phyloP scores from a whole-genome alignment of 1,140 invertebrate species.

The Luehdorfia chinensis region DNA sequence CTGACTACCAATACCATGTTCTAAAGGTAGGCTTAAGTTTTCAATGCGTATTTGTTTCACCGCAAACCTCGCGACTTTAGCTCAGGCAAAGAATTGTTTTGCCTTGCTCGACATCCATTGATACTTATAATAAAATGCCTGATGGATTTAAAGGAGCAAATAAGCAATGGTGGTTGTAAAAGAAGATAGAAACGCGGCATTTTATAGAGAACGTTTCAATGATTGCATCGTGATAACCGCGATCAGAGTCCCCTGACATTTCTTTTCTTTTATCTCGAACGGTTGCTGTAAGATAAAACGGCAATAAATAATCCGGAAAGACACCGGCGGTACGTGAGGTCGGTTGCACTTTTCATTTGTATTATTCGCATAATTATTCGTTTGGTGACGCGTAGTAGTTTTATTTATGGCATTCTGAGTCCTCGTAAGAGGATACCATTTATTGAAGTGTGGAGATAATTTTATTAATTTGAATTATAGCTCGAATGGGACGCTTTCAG shows the following conservation, averaged over 20 bases:
- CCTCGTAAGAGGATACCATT: constrained; percentile 49
- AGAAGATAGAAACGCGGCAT: background rate
- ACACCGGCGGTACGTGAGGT: constrained; percentile 47
- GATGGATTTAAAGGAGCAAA: background rate
- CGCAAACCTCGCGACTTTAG: constrained; percentile 23
- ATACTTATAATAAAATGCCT: constrained; percentile 3
- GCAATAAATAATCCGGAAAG: constrained; percentile 66
- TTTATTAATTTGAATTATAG: constrained; percentile 38
- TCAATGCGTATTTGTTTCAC: constrained; percentile 59
- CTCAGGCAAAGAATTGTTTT: background rate
- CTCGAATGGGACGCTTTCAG: background rate
- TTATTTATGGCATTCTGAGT: constrained; percentile 46
- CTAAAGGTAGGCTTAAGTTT: constrained; percentile 51
- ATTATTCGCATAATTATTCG: constrained; percentile 63
- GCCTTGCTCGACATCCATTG: constrained; percentile 23
- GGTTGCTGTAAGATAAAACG: constrained; percentile 64
- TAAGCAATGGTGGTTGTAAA: constrained; percentile 17
- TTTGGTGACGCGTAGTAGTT: constrained; percentile 31
- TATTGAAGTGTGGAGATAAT: constrained; percentile 46
- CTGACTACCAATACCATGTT: constrained; percentile 59
- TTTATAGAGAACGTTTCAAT: constrained; percentile 34
- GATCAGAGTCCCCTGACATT: constrained; percentile 62
- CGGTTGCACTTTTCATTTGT: constrained; percentile 62
- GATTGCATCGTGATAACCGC: constrained; percentile 68
- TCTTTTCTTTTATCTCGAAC: constrained; percentile 70